phyloP scores from a whole-genome alignment of 2,113 vertebrate species.

The Butastur rufipennis region DNA sequence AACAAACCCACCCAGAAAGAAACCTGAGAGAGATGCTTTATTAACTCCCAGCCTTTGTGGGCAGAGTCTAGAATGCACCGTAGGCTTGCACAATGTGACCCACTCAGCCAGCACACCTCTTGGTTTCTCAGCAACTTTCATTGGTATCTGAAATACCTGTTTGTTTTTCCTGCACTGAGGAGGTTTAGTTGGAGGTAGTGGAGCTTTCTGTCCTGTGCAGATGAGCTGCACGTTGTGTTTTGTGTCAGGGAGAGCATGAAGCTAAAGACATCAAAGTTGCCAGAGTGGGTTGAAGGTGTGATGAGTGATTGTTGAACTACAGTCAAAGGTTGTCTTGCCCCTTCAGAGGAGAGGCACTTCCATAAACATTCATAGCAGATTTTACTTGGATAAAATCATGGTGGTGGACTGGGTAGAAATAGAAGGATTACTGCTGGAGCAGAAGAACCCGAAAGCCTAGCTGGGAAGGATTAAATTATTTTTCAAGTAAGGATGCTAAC shows the following conservation, averaged over 20 bases:
- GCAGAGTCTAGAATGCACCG: not conserved
- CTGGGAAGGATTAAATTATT: not conserved
- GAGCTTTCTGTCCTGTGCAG: not conserved
- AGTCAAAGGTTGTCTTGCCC: not conserved
- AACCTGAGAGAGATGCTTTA: not conserved
- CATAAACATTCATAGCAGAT: not conserved
- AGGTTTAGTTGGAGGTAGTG: not conserved
- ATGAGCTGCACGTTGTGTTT: not conserved
- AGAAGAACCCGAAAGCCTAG: not conserved
- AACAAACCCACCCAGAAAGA: not conserved
- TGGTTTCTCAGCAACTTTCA: not conserved
- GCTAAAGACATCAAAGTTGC: not conserved
- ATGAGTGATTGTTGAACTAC: not conserved
- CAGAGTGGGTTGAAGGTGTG: not conserved
- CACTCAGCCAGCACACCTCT: not conserved
- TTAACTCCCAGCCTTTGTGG: constrained; percentile 13
- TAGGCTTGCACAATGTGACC: not conserved
- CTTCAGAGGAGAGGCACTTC: not conserved
- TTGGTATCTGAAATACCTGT: not conserved
- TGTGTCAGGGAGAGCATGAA: not conserved
- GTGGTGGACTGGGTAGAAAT: not conserved
- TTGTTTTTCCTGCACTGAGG: not conserved
- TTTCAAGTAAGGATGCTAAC: not conserved
- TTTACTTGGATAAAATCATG: not conserved
- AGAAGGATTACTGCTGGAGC: not conserved